Conservation (phyloP, 2,888 invertebrate species). For the Tricholauxania praeusta region DNA sequence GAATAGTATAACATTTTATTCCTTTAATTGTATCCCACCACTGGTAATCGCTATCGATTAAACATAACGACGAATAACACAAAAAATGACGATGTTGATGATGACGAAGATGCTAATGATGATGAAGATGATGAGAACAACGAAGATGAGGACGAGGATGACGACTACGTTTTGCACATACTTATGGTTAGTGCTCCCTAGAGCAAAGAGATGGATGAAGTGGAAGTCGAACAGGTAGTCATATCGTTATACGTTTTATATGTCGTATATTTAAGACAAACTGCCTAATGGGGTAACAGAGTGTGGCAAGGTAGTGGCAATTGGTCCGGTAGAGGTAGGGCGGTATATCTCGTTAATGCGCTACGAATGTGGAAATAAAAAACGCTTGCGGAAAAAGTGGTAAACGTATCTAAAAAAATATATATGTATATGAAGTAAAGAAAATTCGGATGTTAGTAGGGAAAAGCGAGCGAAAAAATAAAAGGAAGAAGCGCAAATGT, state of each 20-base stretch:
- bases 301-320: background rate
- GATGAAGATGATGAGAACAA: background rate
- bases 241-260: slow-evolving; percentile 21
- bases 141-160: slow-evolving; percentile 14
- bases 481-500: slow-evolving; percentile 17
- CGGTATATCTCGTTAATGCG: background rate
- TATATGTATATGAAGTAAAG: background rate
- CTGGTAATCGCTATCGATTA: background rate
- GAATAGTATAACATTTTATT: too few relatives aligned
- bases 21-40: background rate
- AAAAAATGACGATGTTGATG: background rate
- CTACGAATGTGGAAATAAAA: background rate
- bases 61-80: background rate
- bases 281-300: slow-evolving; percentile 6
- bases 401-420: background rate
- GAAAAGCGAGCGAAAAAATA: slow-evolving; percentile 2
- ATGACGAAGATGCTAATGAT: background rate
- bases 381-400: background rate
- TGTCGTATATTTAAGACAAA: slow-evolving; percentile 20
- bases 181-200: slow-evolving; percentile 15
- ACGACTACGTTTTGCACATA: slow-evolving; percentile 24
- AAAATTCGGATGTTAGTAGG: background rate
- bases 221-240: slow-evolving; percentile 31
- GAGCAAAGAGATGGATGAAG: slow-evolving; percentile 20
- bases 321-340: background rate